Evolutionary conservation across 2,113 vertebrate species (phyloP), one percentile per base, ranked within the genome.

Genomic region (Ibidorhyncha struthersii): DNA sequence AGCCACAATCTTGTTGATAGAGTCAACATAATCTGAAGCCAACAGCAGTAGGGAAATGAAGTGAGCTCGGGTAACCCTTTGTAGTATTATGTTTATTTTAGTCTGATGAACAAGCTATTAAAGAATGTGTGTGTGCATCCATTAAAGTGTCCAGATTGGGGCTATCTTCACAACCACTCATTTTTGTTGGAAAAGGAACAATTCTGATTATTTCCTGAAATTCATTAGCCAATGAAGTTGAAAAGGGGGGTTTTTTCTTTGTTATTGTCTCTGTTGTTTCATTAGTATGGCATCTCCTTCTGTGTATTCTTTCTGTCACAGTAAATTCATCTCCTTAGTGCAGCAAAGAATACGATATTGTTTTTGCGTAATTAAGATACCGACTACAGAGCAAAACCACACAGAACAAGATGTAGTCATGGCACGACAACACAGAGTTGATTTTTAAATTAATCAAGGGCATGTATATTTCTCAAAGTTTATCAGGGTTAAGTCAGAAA

Each of bases 141-240:
- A 71, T 79, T 95, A 91, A 81, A 79, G 52, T 85, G n/a, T 61
- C 83, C 30, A 58, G 79, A 73, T 69, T 77, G 23, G 59, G 47
- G 55, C 77, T 97, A 93, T 97, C 96, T 91, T 94, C 63, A 65
- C 45, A 88, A 52, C 73, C 91, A 95, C 36, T 90, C 82, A 95
- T 96, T 97, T 97, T 96, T 93, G 36, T 92, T 96, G 95, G 93
- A 97, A 93, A 95, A 85, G 78, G 38, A 93, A 55, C 56, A 90
- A 59, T 94, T 93, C 66, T 56, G 66, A 62, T 95, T 84, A 85
- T 90, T 96, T 95, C 88, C 86, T 96, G 86, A 94, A 96, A 87
- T 96, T 66, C 45, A 43, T 83, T 91, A 83, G 55, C 77, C 79
- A 85, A 50, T 90, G 47, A 96, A 89, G 52, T 84, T 76, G 34